Evolutionary conservation across 2,888 invertebrate species (phyloP).

Genomic region (Campaea margaritaria): DNA sequence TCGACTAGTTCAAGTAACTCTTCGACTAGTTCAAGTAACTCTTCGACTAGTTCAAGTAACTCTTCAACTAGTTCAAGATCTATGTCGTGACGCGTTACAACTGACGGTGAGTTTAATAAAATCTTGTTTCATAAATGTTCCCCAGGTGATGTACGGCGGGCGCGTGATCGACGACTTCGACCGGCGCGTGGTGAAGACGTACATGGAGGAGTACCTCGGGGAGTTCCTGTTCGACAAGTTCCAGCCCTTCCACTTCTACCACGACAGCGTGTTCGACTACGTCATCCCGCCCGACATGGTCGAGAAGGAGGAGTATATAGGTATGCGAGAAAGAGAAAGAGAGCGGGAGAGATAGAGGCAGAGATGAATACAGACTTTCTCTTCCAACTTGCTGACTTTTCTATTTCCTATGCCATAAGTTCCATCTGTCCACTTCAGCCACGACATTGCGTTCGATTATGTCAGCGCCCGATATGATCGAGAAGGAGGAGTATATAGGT

Average conservation of each 20-base stretch:
- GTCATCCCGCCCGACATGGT: constrained; percentile 88
- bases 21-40: too few species aligned
- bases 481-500: constrained; percentile 90
- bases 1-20: too few species aligned
- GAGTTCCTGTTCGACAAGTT: constrained; percentile 96
- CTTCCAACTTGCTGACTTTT: not conserved
- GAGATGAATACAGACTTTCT: not conserved
- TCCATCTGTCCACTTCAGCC: constrained; percentile 97
- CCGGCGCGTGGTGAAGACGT: constrained; percentile 92
- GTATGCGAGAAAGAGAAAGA: constrained; percentile 63
- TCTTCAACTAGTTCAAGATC: too few species aligned
- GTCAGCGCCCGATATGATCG: constrained; percentile 87
- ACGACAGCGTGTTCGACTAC: constrained; percentile 90
- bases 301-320: constrained; percentile 89
- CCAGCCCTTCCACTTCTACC: constrained; percentile 96
- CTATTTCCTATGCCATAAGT: constrained; percentile 81
- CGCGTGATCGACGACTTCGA: constrained; percentile 97
- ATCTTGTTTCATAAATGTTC: not conserved
- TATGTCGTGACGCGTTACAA: too few species aligned
- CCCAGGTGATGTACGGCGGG: constrained; percentile 96
- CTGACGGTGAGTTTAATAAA: too few species aligned
- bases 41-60: too few species aligned
- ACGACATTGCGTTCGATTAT: constrained; percentile 90
- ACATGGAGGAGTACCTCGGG: constrained; percentile 98
- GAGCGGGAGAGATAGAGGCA: too few species aligned